Percentiles rank a stretch among this genome's conserved stretches.
Conservation (phyloP, 2,113 vertebrate species). For the Neolamprologus caudopunctatus region DNA sequence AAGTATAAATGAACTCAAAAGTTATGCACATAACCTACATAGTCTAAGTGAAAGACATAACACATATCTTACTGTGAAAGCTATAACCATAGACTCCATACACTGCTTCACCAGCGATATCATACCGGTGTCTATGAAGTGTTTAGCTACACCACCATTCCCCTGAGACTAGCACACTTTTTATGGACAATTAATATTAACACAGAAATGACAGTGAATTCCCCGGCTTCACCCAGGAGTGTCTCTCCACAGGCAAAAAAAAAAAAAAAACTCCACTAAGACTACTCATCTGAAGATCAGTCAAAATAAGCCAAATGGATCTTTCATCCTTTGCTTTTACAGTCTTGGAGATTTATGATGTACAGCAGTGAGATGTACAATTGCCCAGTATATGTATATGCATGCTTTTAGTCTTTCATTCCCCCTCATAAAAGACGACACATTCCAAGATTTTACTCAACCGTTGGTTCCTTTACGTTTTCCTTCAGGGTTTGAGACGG, state of each 20-base stretch:
- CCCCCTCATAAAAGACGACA: conserved; percentile 45
- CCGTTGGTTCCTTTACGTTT: conserved; percentile 36
- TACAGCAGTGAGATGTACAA: conserved; percentile 33
- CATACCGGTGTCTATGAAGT: conserved; percentile 30
- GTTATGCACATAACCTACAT: neutral
- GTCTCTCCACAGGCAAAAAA: conserved; percentile 38
- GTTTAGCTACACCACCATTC: conserved; percentile 20
- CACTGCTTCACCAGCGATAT: conserved; percentile 4
- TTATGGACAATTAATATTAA: conserved; percentile 49
- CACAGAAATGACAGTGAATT: conserved; percentile 26
- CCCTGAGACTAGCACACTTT: conserved; percentile 22
- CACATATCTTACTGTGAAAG: neutral
- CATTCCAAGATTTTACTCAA: conserved; percentile 53
- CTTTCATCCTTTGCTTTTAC: conserved; percentile 44
- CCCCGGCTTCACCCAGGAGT: conserved; percentile 22
- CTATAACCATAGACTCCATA: neutral
- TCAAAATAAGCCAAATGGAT: conserved; percentile 52
- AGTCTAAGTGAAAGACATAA: conserved; percentile 33
- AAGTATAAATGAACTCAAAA: neutral
- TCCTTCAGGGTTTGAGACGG: conserved; percentile 2
- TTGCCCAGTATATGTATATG: conserved; percentile 53
- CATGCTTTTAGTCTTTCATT: conserved; percentile 46
- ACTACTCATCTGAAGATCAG: conserved; percentile 26
- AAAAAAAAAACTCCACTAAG: conserved; percentile 13
- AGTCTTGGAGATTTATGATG: conserved; percentile 43